Percentiles rank a stretch among this genome's conserved stretches.
Evolutionary conservation across 2,888 invertebrate species (phyloP).

Genomic region (Dryococelus australis): DNA sequence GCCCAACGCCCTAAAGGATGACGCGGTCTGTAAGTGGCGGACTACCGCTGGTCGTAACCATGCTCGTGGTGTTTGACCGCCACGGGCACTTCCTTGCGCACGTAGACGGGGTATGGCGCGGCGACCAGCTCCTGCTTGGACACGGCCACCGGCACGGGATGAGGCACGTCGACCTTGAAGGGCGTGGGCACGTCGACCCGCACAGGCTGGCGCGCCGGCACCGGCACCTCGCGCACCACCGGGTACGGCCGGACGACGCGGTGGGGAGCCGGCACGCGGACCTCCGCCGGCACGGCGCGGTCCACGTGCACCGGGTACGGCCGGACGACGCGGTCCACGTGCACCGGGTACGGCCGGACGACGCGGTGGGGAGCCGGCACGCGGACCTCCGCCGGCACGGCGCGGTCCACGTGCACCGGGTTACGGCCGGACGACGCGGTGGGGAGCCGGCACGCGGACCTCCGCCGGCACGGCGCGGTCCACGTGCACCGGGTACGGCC

Average conservation of each 20-base stretch:
- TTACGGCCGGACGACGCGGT: constrained; percentile 52
- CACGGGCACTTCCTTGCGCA: neutral
- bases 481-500: constrained; percentile 59
- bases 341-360: constrained; percentile 41
- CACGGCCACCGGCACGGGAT: constrained; percentile 48
- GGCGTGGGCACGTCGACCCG: constrained; percentile 64
- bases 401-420: too few species aligned
- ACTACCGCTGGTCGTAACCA: neutral
- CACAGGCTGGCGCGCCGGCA: constrained; percentile 62
- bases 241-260: constrained; percentile 65
- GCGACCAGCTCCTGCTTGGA: neutral
- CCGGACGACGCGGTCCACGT: constrained; percentile 43
- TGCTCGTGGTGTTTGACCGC: neutral
- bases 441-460: constrained; percentile 38
- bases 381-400: too few species aligned
- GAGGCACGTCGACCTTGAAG: constrained; percentile 58
- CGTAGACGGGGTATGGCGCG: constrained; percentile 29
- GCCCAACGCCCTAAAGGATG: too few species aligned
- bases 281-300: constrained; percentile 54
- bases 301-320: constrained; percentile 48
- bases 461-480: constrained; percentile 38
- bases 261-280: constrained; percentile 61
- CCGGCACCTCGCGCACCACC: constrained; percentile 51
- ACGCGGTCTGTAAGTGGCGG: too few species aligned
- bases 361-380: too few species aligned